Conservation (phyloP, 2,888 invertebrate species). For the Acanthosepion esculentum region DNA sequence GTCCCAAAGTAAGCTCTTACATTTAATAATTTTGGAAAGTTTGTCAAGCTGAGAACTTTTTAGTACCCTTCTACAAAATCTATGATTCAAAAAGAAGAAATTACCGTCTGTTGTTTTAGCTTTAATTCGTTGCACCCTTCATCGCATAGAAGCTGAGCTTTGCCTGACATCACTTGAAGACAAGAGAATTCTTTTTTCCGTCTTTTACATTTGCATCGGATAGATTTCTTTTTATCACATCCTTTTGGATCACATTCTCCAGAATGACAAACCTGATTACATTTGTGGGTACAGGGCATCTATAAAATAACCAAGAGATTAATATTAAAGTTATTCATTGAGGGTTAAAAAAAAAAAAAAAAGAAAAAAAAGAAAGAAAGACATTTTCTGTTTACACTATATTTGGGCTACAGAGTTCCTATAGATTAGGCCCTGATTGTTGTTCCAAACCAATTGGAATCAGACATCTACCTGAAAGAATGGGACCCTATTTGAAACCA, state of each 20-base stretch:
- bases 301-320: conserved; percentile 72
- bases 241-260: conserved; percentile 71
- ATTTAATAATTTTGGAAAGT: no score
- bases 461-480: no score
- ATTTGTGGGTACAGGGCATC: conserved; percentile 88
- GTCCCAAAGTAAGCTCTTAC: no score
- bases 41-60: no score
- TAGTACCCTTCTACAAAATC: background rate
- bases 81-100: background rate
- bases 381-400: background rate
- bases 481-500: no score
- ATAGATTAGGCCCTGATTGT: background rate
- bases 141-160: conserved; percentile 68
- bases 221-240: conserved; percentile 87
- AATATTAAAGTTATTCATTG: background rate
- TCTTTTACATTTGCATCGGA: conserved; percentile 86
- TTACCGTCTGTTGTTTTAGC: conserved; percentile 65
- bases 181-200: conserved; percentile 85
- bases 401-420: background rate
- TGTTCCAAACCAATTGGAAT: background rate
- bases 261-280: conserved; percentile 71
- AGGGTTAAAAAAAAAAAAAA: no score
- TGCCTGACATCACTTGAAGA: conserved; percentile 55
- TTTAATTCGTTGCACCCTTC: conserved; percentile 66
- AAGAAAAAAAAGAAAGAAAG: background rate